phyloP scores from a whole-genome alignment of 2,113 vertebrate genomes.

The Petaurus breviceps region DNA sequence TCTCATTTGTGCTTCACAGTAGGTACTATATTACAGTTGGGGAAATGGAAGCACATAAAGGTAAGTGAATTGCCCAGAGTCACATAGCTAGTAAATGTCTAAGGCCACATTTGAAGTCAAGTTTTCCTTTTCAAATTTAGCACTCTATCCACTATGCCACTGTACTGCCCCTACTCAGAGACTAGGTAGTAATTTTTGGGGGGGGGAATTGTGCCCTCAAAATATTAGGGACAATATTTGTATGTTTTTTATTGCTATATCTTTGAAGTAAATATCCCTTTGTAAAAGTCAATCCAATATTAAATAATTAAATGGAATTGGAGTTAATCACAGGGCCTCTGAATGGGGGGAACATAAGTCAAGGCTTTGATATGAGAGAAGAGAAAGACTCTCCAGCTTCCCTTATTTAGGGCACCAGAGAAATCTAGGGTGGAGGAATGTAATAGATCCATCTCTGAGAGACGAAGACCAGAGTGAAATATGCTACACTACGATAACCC shows the following conservation, averaged over 20 bases:
- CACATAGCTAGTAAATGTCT: not conserved
- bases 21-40: not conserved
- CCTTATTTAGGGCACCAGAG: not conserved
- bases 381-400: not conserved
- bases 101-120: not conserved
- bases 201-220: not conserved
- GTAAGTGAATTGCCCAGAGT: not conserved
- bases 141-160: not conserved
- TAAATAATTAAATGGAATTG: not conserved
- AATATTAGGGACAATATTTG: not conserved
- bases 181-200: not conserved
- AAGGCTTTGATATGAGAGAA: not conserved
- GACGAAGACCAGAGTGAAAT: not conserved
- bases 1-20: not conserved
- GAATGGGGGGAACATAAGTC: not conserved
- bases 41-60: not conserved
- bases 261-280: not conserved
- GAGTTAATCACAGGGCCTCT: not conserved
- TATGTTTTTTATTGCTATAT: not conserved
- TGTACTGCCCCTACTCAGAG: not conserved
- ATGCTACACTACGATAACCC: not conserved
- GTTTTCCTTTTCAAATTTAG: not conserved
- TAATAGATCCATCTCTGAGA: not conserved
- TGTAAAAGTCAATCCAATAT: not conserved
- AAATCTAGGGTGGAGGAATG: not conserved